Base-by-base conservation (phyloP, 2,888 invertebrate species). In the Phengaris arion region DNA sequence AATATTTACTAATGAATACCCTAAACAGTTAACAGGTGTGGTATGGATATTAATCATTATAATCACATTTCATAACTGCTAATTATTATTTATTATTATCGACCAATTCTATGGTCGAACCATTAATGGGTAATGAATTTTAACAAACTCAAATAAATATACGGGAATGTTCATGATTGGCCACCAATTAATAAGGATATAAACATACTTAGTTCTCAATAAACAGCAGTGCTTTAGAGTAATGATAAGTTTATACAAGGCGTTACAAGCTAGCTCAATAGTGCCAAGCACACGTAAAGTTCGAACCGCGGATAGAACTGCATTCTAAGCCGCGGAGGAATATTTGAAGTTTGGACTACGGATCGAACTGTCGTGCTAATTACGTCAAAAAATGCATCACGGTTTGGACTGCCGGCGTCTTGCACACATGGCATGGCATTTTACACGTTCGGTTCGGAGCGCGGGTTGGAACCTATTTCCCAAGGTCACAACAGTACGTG, bases 1-100 rank as follows among this genome's bases (percentile, higher is more conserved):
- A 64, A 45, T 64, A 64, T 64, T 64, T 45, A 64, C 64, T 64
- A 64, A 64, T 64, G 64, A 64, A 35, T 64, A 64, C 64, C 64
- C 64, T 64, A 64, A 64, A 64, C 35, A 45, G 64, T 7, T 8
- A 12, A 52, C 8, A 52, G 52, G 52, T 12, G 9, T 12, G 12
- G 10, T 52, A 52, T 46, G 22, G 22, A 52, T 10, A 52, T 48
- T 48, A 48, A 48, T 6, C 35, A 48, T 48, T 59, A 59, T 15
- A 10, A 15, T 59, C 5, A 5, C 4, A 64, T 64, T 64, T 13
- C 64, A 64, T 64, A 64, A 12, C 64, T 64, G 64, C 64, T 64
- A 64, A 64, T 64, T 64, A 64, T 13, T 64, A 64, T 64, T 64
- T 64, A 64, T 64, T 64, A 64, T 64, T 64, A 64, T 45, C 35